A percentile compares a stretch with the other conserved stretches of the same genome.
phyloP scores from a whole-genome alignment of 2,113 vertebrate species.

The Gopherus evgoodei region DNA sequence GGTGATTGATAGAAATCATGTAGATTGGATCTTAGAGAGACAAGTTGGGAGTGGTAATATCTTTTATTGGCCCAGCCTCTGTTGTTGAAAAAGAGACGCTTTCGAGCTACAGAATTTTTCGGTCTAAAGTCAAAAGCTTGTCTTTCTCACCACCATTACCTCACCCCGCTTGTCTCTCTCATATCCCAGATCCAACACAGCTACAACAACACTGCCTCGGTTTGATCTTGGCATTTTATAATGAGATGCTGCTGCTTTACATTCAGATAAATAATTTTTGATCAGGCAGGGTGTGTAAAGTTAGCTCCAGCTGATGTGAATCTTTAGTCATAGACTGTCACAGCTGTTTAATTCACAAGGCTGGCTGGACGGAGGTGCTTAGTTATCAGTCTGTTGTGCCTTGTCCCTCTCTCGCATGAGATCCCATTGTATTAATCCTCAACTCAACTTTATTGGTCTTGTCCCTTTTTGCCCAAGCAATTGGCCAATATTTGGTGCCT shows the following conservation, averaged over 20 bases:
- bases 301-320: fast-evolving
- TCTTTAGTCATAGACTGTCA: neutral
- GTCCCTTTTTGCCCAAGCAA: neutral
- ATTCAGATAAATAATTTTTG: neutral
- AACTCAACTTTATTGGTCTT: neutral
- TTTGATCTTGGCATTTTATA: neutral
- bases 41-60: neutral
- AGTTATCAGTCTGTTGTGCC: fast-evolving
- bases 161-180: neutral
- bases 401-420: neutral
- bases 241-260: fast-evolving
- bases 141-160: neutral
- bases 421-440: neutral
- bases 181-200: neutral
- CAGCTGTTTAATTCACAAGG: fast-evolving
- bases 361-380: fast-evolving
- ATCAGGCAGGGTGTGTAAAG: fast-evolving
- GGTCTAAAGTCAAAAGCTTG: neutral
- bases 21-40: neutral
- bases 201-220: neutral
- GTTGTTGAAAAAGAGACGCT: neutral
- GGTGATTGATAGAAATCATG: neutral
- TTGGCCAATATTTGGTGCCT: neutral
- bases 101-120: neutral
- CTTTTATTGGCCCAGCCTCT: neutral